Evolutionary conservation across 2,113 vertebrate species (phyloP).

Genomic region (Corydoras maculifer): DNA sequence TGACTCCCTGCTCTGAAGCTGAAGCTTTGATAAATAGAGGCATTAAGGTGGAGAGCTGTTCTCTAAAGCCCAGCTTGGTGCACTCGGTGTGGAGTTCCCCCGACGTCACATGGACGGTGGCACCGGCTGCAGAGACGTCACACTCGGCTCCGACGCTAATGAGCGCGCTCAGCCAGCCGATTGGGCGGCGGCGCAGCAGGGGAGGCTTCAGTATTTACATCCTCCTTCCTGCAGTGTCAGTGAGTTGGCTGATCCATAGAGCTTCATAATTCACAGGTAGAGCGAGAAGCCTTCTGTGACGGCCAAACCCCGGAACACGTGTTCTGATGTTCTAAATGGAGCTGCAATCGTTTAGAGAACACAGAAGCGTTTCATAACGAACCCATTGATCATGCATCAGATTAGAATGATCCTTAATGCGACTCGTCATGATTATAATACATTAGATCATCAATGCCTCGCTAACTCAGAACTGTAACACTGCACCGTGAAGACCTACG

Average conservation of each 20-base stretch:
- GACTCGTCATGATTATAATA: too few species aligned
- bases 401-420: too few species aligned
- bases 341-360: too few species aligned
- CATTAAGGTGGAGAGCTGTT: not conserved
- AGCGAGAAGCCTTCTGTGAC: not conserved
- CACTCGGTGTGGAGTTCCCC: slow-evolving; percentile 14
- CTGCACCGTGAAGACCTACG: too few species aligned
- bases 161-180: slow-evolving; percentile 20
- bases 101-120: slow-evolving; percentile 22
- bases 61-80: slow-evolving; percentile 25
- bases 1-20: slow-evolving; percentile 1
- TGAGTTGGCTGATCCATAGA: not conserved
- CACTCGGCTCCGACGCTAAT: slow-evolving; percentile 34
- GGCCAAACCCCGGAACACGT: too few species aligned
- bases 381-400: too few species aligned
- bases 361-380: too few species aligned
- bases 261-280: not conserved
- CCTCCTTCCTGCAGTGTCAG: slow-evolving; percentile 1
- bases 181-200: slow-evolving; percentile 20
- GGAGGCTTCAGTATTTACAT: slow-evolving; percentile 6
- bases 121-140: slow-evolving; percentile 24
- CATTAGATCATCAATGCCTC: too few species aligned
- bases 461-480: too few species aligned
- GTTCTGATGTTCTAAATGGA: too few species aligned
- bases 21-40: slow-evolving; percentile 13